Evolutionary conservation across 2,113 vertebrate species (phyloP).

Genomic region (Suncus etruscus): DNA sequence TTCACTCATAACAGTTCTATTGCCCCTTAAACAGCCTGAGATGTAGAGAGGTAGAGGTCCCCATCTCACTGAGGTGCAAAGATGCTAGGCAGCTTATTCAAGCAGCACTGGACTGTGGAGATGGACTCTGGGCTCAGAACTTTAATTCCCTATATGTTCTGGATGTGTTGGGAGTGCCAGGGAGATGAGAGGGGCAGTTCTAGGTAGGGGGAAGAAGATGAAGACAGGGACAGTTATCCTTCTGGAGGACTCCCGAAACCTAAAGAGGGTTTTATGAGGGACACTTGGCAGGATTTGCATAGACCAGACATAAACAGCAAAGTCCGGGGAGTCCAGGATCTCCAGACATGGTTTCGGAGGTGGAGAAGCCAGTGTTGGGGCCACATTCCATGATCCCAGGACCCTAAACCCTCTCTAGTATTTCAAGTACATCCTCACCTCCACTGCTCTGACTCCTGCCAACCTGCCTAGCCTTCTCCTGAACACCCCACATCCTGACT

Average conservation of each 20-base stretch:
- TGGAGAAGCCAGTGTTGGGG: background rate
- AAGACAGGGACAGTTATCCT: background rate
- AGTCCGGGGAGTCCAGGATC: background rate
- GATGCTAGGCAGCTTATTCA: background rate
- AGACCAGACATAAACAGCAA: background rate
- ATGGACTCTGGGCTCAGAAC: background rate
- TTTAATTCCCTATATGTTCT: background rate
- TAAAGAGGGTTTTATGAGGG: background rate
- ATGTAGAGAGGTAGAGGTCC: background rate
- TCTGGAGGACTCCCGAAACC: background rate
- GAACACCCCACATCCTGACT: background rate
- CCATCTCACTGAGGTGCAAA: background rate
- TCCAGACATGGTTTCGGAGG: background rate
- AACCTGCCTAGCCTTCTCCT: background rate
- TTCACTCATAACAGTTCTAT: too few relatives aligned
- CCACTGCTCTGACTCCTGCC: background rate
- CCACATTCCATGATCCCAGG: background rate
- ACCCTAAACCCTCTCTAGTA: background rate
- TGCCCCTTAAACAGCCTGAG: background rate
- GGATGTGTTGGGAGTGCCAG: background rate
- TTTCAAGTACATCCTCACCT: background rate
- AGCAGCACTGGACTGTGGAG: accelerated
- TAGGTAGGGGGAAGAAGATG: background rate
- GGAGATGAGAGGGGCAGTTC: background rate
- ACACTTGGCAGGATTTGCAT: background rate